Evolutionary conservation across 1,140 invertebrate species (phyloP), one percentile per base, ranked within the genome.

Genomic region (Diplogasteroides magnus): DNA sequence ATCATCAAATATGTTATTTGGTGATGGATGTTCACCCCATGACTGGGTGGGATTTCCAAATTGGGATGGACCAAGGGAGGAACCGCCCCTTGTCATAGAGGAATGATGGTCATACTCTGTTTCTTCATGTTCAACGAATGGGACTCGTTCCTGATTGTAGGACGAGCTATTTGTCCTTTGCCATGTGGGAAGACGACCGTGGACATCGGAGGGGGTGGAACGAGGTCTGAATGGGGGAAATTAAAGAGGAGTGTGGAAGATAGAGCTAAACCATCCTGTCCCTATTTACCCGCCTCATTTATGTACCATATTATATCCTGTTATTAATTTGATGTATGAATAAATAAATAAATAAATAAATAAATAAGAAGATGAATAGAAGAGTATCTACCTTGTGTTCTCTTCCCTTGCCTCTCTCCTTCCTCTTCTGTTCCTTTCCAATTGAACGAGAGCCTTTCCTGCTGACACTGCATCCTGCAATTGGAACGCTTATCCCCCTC

Each of bases 1-100:
- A 65, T 76, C 75, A 59, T 76, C 75, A 61, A 76, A 76, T 31
- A 76, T 69, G 56, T 69, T 76, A n/a, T 55, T 31, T 1, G 75
- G 77, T 3, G 37, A 25, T 55, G 76, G 72, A 67, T 77, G 72
- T 3, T 60, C 32, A 23, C 25, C 48, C 25, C 32, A 57, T 62
- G n/a, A 28, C 28, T 0, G 61, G 29, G 26, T 31, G 64, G 2
- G 13, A 37, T 28, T 15, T n/a, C 31, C 19, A 31, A 69, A 27
- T 15, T 19, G 61, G 31, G 25, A 27, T 71, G 65, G 31, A 25
- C 56, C 25, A 68, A 2, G 1, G 62, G 57, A 68, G 61, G 61
- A n/a, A 48, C 66, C 64, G 37, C 48, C 37, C 48, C 64, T 2
- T 37, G 31, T 25, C 48, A 31, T n/a, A 25, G 31, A 23, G 3